Percentiles rank a stretch among this genome's conserved stretches.
phyloP scores from a whole-genome alignment of 2,113 vertebrate genomes.

The Notiomystis cincta region DNA sequence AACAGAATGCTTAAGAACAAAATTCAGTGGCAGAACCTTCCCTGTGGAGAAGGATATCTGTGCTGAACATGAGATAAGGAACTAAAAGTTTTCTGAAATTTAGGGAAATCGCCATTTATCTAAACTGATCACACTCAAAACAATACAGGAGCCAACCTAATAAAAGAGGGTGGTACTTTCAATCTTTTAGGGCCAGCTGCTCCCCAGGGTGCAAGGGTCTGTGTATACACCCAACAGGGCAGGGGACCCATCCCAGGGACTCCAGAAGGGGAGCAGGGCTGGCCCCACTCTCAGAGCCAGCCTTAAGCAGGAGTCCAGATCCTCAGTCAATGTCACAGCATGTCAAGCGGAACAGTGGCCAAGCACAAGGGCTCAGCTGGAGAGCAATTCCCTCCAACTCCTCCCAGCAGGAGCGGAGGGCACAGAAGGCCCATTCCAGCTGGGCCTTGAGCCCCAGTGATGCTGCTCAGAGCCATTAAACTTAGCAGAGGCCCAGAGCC shows the following conservation, averaged over 20 bases:
- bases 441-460: background rate
- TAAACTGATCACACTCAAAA: background rate
- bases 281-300: background rate
- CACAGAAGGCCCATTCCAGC: background rate
- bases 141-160: background rate
- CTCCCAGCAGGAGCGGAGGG: background rate
- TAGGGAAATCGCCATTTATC: background rate
- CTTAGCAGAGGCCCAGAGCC: background rate
- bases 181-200: accelerated
- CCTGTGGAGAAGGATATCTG: background rate
- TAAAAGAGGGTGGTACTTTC: background rate
- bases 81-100: background rate
- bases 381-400: accelerated
- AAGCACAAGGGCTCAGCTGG: background rate
- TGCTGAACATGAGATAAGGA: background rate
- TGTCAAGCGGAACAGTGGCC: background rate
- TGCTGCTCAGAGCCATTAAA: background rate
- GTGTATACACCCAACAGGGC: background rate
- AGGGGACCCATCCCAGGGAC: too few species aligned
- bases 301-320: background rate
- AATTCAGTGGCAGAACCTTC: background rate
- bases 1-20: background rate
- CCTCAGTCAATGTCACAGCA: accelerated
- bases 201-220: background rate
- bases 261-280: accelerated